Base-by-base conservation (phyloP, 1,140 invertebrate species). In the Caenorhabditis briggsae region DNA sequence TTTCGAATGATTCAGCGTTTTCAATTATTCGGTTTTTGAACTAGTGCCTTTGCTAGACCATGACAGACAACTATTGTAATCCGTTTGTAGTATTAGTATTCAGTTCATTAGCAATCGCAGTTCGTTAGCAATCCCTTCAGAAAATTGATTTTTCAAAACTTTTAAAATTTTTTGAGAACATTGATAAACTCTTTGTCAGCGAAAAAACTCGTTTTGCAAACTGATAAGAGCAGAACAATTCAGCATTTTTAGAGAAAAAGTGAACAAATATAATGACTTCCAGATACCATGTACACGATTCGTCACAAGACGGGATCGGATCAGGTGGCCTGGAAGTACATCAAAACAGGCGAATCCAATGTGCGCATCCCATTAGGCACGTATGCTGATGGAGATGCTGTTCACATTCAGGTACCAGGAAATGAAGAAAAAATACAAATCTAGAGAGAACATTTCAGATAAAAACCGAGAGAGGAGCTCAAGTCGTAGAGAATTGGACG, bases 401-500 rank as follows among this genome's bases (percentile, higher is more conserved):
- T 64, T 58, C 82, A 83, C 18, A 83, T 61, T 46, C 56, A 83
- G 82, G 55, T 61, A 25, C 23, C 0, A 61, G n/a, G 59, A 61
- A 61, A 61, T 61, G 23, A 58, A 61, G 23, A 20, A 25, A 25
- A 46, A 11, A 50, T 61, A 16, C 33, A 33, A 33, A 33, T 33
- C 3, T 3, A 33, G 33, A 33, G 3, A 33, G 3, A 43, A 41
- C 12, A 20, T 84, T 89, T 55, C 50, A 90, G 89, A 89, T 90
- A 55, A 90, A 90, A 86, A 87, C 74, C 43, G 86, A 89, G 43
- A 64, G 86, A 43, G 84, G 86, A 43, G 88, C 86, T 82, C 74
- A 87, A 41, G 83, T 88, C 23, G 85, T 90, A 16, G 89, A 90
- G 82, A 83, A 89, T 59, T 90, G 88, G 83, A 87, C 86, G 48